Evolutionary conservation across 2,888 invertebrate species (phyloP).

Genomic region (Phrixothrix hirtus): DNA sequence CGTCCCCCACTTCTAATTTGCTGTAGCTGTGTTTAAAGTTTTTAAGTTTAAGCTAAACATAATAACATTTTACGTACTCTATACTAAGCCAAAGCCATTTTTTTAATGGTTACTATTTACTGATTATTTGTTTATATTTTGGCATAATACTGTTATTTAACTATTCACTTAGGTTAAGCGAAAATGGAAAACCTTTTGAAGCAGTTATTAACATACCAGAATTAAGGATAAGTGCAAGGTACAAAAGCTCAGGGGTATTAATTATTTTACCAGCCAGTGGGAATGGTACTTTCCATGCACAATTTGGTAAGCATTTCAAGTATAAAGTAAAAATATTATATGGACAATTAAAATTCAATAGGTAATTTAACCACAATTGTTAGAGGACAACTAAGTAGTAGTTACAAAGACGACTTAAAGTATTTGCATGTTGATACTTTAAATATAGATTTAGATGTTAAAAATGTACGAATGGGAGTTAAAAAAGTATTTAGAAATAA

Average conservation of each 20-base stretch:
- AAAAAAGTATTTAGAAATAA: slow-evolving; percentile 71
- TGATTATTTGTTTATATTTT: slow-evolving; percentile 2
- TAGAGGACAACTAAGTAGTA: slow-evolving; percentile 62
- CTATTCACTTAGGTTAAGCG: slow-evolving; percentile 56
- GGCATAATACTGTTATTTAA: not conserved
- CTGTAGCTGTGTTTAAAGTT: too few species aligned
- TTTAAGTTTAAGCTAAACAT: too few species aligned
- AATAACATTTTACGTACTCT: too few species aligned
- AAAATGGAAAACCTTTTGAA: slow-evolving; percentile 68
- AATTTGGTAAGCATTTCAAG: slow-evolving; percentile 57
- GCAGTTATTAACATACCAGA: slow-evolving; percentile 67
- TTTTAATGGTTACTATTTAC: too few species aligned
- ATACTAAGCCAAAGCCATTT: too few species aligned
- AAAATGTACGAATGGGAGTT: slow-evolving; percentile 66
- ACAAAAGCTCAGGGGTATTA: slow-evolving; percentile 69
- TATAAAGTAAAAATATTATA: too few species aligned
- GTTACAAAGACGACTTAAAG: slow-evolving; percentile 54
- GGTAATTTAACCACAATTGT: slow-evolving; percentile 64
- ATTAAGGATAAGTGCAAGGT: slow-evolving; percentile 66
- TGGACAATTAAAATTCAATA: too few species aligned
- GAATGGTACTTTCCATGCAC: slow-evolving; percentile 69
- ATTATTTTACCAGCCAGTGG: slow-evolving; percentile 73
- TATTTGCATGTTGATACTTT: slow-evolving; percentile 67
- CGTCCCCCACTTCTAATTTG: too few species aligned
- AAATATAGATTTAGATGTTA: slow-evolving; percentile 64